Base-by-base conservation (phyloP, 2,888 invertebrate species). In the Patella ulyssiponensis region DNA sequence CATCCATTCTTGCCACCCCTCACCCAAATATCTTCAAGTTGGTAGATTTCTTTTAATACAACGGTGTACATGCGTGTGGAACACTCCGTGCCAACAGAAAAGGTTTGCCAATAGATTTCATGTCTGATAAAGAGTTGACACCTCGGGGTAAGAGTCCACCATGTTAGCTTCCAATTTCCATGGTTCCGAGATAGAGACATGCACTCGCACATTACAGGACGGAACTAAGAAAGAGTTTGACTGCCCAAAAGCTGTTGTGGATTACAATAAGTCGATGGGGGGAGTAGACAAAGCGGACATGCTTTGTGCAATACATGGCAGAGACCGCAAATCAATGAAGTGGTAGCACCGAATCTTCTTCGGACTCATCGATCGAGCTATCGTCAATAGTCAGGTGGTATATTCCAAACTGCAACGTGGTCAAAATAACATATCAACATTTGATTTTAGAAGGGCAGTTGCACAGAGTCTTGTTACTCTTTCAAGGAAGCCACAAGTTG, bases 401-500 rank as follows among this genome's bases (percentile, higher is more conserved):
- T 64, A 64, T 23, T 64, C 20, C 23, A 64, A 58, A 20, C 23
- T 20, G n/a, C 44, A 44, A 44, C 44, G 44, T 44, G 44, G 44
- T 44, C n/a, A 64, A 20, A 23, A 64, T 64, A 64, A 64, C n/a
- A 64, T 64, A 20, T 23, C 64, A 20, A 20, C 23, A 64, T 64
- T 64, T 2, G 64, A 64, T 20, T 64, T 20, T 23, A 64, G 23
- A 64, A n/a, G 58, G 58, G 58, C n/a, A 20, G 58, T 58, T 17
- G 56, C 56, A 17, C 56, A n/a, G 56, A n/a, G 23, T n/a, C 20
- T 64, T 23, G 23, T 64, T 11, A 23, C 20, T n/a, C n/a, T 64
- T n/a, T n/a, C 64, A 64, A 64, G 64, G 64, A n/a, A 64, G n/a
- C 64, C 64, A 64, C 64, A 64, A 23, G 64, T 64, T 20, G 64